Evolutionary conservation across 2,888 invertebrate genomes (phyloP), one percentile per base, ranked within the genome.

Genomic region (Ichneumoninae sp.): DNA sequence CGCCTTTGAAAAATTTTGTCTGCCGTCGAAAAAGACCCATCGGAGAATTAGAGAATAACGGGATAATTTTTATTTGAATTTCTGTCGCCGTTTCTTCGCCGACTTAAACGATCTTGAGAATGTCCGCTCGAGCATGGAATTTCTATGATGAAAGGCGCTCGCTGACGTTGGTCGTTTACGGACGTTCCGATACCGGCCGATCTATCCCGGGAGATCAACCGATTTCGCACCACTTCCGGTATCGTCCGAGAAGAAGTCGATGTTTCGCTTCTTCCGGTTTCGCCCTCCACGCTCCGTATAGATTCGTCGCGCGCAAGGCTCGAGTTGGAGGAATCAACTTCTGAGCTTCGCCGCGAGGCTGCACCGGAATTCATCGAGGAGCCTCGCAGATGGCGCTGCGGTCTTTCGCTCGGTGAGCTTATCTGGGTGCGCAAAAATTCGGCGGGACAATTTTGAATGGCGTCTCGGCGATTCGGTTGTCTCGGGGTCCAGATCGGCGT

Each of bases 391-490:
- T 22, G 3, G 5, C 16, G 40, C 30, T 44, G 22, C 2, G 6
- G n/a, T 72, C 44, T 36, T n/a, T 80, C 62, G 62, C 33, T 33
- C n/a, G 33, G 16, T 0, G 62, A 62, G n/a, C 6, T 62, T 16
- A 26, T 80, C 22, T 66, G 69, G 33, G 72, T 70, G 8, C 66
- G 80, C 47, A 84, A 30, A 80, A 88, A 88, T 83, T 89, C 86
- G 7, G 88, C 84, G 1, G 88, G 88, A 52, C 80, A 88, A 82
- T 88, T 89, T 70, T 89, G 88, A 60, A 71, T 75, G 10, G 84
- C 87, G 54, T 89, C 87, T 68, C 36, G 85, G 79, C 77, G 86
- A 60, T 19, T 52, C 66, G 8, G 19, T 5, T n/a, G 6, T 52
- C 71, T 36, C 60, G 6, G 16, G 10, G 6, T 30, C 16, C 60